Evolutionary conservation across 92 coral and sea anemone genomes (phyloP).

Genomic region (Palythoa heliodiscus): DNA sequence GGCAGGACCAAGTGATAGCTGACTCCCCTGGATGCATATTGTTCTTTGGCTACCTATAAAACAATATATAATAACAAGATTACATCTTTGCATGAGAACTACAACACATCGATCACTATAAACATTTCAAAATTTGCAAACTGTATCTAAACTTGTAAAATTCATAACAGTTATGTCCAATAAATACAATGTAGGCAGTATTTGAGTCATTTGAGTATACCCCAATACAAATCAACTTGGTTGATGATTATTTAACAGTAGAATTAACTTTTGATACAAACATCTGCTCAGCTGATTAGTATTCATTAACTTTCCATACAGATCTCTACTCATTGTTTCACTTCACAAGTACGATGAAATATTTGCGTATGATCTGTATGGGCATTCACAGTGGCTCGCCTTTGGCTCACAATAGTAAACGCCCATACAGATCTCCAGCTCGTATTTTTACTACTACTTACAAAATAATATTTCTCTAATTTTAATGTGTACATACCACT

Average conservation of each 20-base stretch:
- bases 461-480: slow-evolving; percentile 7
- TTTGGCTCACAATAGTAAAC: slow-evolving; percentile 13
- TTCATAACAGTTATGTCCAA: slow-evolving; percentile 12
- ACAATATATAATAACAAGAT: slow-evolving; percentile 10
- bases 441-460: slow-evolving; percentile 12
- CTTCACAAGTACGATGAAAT: slow-evolving; percentile 13
- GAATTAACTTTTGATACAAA: slow-evolving; percentile 11
- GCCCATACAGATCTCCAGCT: slow-evolving; percentile 16
- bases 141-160: slow-evolving; percentile 12
- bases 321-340: slow-evolving; percentile 13
- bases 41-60: slow-evolving; percentile 13
- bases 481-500: slow-evolving; percentile 12
- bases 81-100: slow-evolving; percentile 13
- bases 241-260: slow-evolving; percentile 11
- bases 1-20: slow-evolving; percentile 30
- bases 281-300: slow-evolving; percentile 15
- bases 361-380: slow-evolving; percentile 11
- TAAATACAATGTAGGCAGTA: slow-evolving; percentile 12
- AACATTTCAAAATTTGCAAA: slow-evolving; percentile 11
- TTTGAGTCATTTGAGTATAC: slow-evolving; percentile 10
- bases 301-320: slow-evolving; percentile 12
- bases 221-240: slow-evolving; percentile 14
- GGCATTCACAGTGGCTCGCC: slow-evolving; percentile 18
- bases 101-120: slow-evolving; percentile 13
- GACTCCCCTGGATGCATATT: slow-evolving; percentile 13